Evolutionary conservation across 64 coral and sea anemone genomes (phyloP).

Genomic region (Orbicella faveolata): DNA sequence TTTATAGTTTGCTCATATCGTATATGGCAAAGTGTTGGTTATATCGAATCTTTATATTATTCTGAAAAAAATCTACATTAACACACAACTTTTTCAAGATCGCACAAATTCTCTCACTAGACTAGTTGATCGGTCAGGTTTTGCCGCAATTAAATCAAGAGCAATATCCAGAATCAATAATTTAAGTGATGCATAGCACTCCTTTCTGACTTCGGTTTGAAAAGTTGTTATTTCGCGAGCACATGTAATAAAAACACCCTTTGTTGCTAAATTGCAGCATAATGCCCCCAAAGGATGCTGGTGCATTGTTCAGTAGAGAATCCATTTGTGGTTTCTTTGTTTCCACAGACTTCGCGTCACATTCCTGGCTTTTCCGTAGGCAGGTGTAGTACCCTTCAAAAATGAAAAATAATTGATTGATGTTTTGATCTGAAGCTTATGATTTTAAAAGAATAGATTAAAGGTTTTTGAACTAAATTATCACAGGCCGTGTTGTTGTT

Average conservation of each 20-base stretch:
- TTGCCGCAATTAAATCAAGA: too few relatives aligned
- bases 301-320: conserved; percentile 86
- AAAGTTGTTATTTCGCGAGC: conserved; percentile 95
- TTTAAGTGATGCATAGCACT: conserved; percentile 69
- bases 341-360: conserved; percentile 60
- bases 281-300: conserved; percentile 82
- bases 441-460: not conserved
- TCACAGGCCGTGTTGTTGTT: too few relatives aligned
- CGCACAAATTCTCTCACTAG: too few relatives aligned
- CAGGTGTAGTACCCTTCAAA: conserved; percentile 77
- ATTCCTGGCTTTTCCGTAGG: not conserved
- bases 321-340: conserved; percentile 67
- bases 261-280: conserved; percentile 60
- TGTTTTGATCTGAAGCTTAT: not conserved
- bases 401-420: not conserved
- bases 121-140: not conserved
- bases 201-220: conserved; percentile 98
- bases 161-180: not conserved
- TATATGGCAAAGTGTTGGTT: too few relatives aligned
- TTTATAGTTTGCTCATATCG: too few relatives aligned
- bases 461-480: too few relatives aligned
- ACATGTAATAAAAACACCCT: conserved; percentile 80
- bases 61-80: too few relatives aligned
- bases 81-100: too few relatives aligned
- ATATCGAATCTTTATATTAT: too few relatives aligned